Evolutionary conservation across 2,888 invertebrate genomes (phyloP), one percentile per base, ranked within the genome.

Genomic region (Temnothorax rugatulus): DNA sequence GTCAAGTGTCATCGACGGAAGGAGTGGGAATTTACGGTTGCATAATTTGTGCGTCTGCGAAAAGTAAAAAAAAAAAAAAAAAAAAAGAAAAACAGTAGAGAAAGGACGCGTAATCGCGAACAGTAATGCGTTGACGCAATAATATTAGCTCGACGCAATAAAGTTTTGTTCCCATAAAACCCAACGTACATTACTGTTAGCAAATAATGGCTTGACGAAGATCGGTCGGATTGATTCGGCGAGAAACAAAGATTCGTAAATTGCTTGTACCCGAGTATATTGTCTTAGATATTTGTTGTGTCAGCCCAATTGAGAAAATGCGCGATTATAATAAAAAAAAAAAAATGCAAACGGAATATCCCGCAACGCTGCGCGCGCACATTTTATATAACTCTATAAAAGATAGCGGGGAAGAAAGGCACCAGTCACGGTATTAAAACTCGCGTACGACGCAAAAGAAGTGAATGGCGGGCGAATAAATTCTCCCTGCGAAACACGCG

Each of bases 391-490:
- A 71, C 9, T 77, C 73, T 54, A 73, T 25, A 57, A 76, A 52
- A 57, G 2, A 73, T 59, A 74, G 44, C 44, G 34, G 21, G 21
- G 15, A 25, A 25, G 64, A 66, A 44, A 66, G 29, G 21, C 18
- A 50, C 5, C 21, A 44, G 54, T 69, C 25, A 77, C 29, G 77
- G 21, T 44, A 44, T 68, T 74, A 73, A 79, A 74, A 57, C 34
- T 59, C 44, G 57, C 34, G 34, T 47, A 34, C 69, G 18, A 38
- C 54, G 34, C 52, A 41, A 54, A 76, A 47, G 21, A 66, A 52
- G 76, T 52, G 69, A 83, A 61, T 71, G 71, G 25, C 59, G 29
- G 44, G 41, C 71, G 38, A 57, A 81, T 81, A 84, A 84, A 82
- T 86, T 84, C 50, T 73, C 21, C 41, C 25, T 11, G 69, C 29